Evolutionary conservation across 2,888 invertebrate genomes (phyloP).

Genomic region (Mesodorylaimus sp.): DNA sequence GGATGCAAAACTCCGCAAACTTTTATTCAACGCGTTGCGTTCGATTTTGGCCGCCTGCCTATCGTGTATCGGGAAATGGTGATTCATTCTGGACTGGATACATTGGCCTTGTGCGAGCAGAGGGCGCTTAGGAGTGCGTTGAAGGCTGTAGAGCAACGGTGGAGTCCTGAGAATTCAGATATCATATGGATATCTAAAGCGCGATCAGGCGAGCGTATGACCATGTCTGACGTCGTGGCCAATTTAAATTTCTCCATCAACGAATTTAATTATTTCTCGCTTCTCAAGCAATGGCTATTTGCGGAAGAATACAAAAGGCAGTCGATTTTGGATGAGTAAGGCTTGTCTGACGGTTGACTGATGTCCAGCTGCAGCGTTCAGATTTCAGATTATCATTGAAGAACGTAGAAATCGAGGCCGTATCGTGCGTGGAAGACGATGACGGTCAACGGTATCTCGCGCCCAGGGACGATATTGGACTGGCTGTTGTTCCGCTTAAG

Average conservation of each 20-base stretch:
- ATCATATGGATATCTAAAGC: not conserved
- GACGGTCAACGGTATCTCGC: too few relatives aligned
- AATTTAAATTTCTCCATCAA: not conserved
- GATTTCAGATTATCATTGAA: not conserved
- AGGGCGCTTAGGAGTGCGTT: not conserved
- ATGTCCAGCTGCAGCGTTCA: not conserved
- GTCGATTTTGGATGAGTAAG: not conserved
- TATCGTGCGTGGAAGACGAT: too few relatives aligned
- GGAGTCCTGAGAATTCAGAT: not conserved
- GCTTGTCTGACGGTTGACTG: not conserved
- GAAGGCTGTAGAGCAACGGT: not conserved
- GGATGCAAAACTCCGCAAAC: not conserved
- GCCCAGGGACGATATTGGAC: too few relatives aligned
- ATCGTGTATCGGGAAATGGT: not conserved
- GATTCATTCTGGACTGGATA: not conserved
- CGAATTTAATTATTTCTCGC: not conserved
- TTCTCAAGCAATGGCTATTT: not conserved
- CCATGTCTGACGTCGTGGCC: not conserved
- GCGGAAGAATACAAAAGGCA: not conserved
- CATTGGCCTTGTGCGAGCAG: not conserved
- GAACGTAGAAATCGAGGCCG: too few relatives aligned
- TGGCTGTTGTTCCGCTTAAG: too few relatives aligned
- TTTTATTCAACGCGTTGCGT: not conserved
- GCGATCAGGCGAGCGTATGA: not conserved
- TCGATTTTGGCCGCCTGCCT: not conserved